Evolutionary conservation across 2,113 vertebrate genomes (phyloP).

Genomic region (Microcebus murinus): DNA sequence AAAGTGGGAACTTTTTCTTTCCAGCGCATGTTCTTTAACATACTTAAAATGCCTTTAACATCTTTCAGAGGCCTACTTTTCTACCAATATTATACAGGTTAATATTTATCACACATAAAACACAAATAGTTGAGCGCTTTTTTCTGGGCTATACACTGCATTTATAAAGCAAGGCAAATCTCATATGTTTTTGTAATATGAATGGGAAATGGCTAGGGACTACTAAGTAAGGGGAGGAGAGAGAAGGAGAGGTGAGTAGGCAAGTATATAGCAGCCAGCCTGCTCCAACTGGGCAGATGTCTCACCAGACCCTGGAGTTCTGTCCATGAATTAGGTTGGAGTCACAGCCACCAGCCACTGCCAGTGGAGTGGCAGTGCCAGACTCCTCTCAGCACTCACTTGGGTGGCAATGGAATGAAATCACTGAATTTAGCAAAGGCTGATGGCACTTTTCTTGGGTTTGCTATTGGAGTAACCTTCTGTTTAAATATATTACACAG

Average conservation of each 20-base stretch:
- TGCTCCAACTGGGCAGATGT: neutral
- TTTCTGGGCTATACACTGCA: neutral
- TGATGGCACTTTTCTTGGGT: neutral
- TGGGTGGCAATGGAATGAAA: neutral
- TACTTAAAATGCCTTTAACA: neutral
- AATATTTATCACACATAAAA: neutral
- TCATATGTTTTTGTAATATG: neutral
- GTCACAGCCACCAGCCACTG: neutral
- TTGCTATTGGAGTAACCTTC: neutral
- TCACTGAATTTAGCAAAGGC: neutral
- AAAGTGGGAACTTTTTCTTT: neutral
- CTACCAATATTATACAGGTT: neutral
- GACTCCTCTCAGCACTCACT: neutral
- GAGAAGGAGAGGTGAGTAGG: neutral
- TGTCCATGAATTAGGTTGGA: neutral
- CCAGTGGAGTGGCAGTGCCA: neutral
- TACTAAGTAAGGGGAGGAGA: neutral
- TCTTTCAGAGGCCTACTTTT: conserved; percentile 2
- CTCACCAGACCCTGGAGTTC: neutral
- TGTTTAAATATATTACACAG: neutral
- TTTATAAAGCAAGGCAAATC: neutral
- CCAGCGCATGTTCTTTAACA: neutral
- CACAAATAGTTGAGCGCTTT: neutral
- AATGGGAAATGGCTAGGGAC: neutral
- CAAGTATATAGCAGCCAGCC: rapidly evolving